Evolutionary conservation across 1,140 invertebrate genomes (phyloP).

Genomic region (Pinna nobilis): DNA sequence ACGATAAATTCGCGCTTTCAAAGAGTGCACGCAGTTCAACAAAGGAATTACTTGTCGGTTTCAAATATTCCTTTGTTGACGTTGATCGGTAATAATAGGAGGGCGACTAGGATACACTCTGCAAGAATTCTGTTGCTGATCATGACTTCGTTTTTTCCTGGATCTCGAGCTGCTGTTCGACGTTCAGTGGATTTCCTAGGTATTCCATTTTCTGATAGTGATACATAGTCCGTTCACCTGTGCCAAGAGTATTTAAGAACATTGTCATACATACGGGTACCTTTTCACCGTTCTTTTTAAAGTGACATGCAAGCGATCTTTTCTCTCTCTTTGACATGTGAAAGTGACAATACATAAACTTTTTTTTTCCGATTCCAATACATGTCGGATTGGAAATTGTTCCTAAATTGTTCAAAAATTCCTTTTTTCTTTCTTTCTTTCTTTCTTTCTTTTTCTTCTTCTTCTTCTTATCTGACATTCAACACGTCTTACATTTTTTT

Average conservation of each 20-base stretch:
- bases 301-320: background rate
- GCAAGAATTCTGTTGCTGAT: too few species aligned
- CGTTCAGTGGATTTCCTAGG: background rate
- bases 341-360: conserved; percentile 3
- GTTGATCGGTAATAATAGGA: background rate
- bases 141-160: background rate
- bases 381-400: too few species aligned
- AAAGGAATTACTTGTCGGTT: background rate
- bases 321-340: background rate
- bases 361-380: conserved; percentile 8
- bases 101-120: background rate
- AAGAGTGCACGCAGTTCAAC: background rate
- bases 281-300: background rate
- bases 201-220: background rate
- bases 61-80: background rate
- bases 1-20: conserved; percentile 3
- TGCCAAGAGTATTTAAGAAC: conserved; percentile 1
- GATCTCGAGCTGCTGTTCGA: background rate
- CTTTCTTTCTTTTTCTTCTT: too few species aligned
- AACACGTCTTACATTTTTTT: background rate
- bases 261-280: conserved; percentile 5
- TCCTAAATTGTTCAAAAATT: conserved; percentile 8
- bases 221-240: conserved; percentile 6
- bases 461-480: conserved; percentile 1
- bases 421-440: too few species aligned